Base-by-base conservation (phyloP, 92 coral and sea anemone genomes). In the Blastomussa wellsi region DNA sequence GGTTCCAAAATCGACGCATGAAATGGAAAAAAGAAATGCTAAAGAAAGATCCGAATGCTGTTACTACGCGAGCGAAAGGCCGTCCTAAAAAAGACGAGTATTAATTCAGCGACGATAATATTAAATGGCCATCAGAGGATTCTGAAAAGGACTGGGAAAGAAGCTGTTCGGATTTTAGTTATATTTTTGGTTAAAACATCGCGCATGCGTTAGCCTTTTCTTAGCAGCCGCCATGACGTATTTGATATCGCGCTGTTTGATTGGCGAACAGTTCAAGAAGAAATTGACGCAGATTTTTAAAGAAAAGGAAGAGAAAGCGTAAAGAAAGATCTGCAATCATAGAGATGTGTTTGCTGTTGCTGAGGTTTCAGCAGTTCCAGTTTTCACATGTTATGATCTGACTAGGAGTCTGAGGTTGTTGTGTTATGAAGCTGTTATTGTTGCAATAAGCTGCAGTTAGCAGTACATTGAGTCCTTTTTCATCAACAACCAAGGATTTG, bases 1-100 rank as follows among this genome's bases (percentile, higher is more conserved):
- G 99, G 99, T 96, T 93, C 77, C 99, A 96, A 69, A 96, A 96
- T 87, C 79, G 99, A 48, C 90, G 99, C n/a, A 96, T 95, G 97
- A 96, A 96, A 35, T 96, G 99, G 99, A 95, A 95, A 19, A 96
- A 94, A 37, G 98, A 94, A 38, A 94, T 94, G 98, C 32, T 94
- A 49, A 92, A 88, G 77, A 94, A 89, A 47, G 94, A 94, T 38
- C 98, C 98, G 4, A 80, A 90, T 10, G 98, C 95, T 7, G 98
- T 94, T 36, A 94, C 98, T 0, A 94, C 98, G 1, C 77, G 98
- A 78, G 84, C 98, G 29, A 94, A 94, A 48, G 98, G 98, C 29
- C 84, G 98, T 13, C 98, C 98, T 7, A 88, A 94, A 39, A 94
- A 94, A 48, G 95, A 84, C 77, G 98, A 92, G 86, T 94, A 92